Percentiles rank a stretch among this genome's conserved stretches.
Evolutionary conservation across 2,113 vertebrate species (phyloP).

Genomic region (Tenrec ecaudatus): DNA sequence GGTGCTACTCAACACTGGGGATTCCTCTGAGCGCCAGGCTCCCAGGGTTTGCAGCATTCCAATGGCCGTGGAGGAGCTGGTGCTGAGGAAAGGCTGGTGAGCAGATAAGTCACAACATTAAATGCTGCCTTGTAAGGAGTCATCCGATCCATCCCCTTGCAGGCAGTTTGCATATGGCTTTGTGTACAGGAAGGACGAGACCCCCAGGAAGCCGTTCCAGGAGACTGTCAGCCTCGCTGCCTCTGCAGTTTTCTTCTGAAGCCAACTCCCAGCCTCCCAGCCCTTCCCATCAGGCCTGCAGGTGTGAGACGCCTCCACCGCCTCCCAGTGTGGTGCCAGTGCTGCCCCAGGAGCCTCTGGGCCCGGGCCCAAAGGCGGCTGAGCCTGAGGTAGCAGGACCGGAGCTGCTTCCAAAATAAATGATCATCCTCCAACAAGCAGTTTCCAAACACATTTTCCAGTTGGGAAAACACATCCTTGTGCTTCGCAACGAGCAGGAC

Average conservation of each 20-base stretch:
- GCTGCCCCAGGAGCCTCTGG: background rate
- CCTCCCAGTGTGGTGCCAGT: background rate
- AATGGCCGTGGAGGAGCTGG: background rate
- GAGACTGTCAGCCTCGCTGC: background rate
- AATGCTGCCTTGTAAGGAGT: background rate
- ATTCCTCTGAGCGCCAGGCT: background rate
- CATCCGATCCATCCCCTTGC: background rate
- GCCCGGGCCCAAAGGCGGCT: background rate
- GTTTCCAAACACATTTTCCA: background rate
- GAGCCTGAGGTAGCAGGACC: background rate
- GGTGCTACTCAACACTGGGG: too few relatives aligned
- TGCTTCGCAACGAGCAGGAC: background rate
- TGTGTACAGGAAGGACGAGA: background rate
- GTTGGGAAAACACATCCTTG: background rate
- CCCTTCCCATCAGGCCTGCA: background rate
- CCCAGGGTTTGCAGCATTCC: background rate
- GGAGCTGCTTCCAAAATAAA: conserved; percentile 26
- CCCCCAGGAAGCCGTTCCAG: background rate
- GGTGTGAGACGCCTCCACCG: background rate
- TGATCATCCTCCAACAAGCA: background rate
- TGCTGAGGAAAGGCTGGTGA: background rate
- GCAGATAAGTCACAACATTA: background rate
- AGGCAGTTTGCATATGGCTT: background rate
- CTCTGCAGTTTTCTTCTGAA: background rate
- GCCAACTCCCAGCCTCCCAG: background rate